Percentiles rank a stretch among this genome's conserved stretches.
Evolutionary conservation across 2,113 vertebrate genomes (phyloP).

Genomic region (Vulpes lagopus): DNA sequence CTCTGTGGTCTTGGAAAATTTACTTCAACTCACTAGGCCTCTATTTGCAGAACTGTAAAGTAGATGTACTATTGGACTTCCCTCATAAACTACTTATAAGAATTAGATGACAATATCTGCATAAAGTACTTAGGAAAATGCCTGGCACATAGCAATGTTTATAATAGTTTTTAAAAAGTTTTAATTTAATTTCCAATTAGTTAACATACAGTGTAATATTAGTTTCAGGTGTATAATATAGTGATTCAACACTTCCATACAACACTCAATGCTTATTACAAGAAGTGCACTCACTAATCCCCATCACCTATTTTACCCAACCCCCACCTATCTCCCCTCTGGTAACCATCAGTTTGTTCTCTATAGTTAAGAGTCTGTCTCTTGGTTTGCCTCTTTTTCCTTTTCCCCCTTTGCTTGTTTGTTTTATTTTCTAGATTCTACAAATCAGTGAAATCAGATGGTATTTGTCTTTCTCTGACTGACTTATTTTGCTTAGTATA

Average conservation of each 20-base stretch:
- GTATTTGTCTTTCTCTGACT: not conserved
- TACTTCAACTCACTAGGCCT: not conserved
- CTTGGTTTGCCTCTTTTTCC: not conserved
- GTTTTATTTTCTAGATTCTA: not conserved
- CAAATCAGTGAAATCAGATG: not conserved
- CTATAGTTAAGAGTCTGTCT: not conserved
- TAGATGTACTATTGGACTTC: not conserved
- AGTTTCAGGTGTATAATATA: not conserved
- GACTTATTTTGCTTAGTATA: not conserved
- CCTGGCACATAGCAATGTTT: not conserved
- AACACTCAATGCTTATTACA: not conserved
- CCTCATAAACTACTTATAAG: not conserved
- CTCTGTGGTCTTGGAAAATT: slow-evolving; percentile 32
- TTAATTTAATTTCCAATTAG: not conserved
- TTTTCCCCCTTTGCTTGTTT: not conserved
- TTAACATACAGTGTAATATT: not conserved
- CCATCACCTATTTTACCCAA: not conserved
- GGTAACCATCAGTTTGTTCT: not conserved
- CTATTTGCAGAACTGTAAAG: not conserved
- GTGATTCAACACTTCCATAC: not conserved
- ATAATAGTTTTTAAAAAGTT: not conserved
- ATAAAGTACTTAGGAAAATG: slow-evolving; percentile 7
- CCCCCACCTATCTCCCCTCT: not conserved
- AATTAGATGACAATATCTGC: slow-evolving; percentile 21
- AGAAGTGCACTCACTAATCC: not conserved